phyloP scores from a whole-genome alignment of 2,113 vertebrate genomes.

The Barnardius zonarius region DNA sequence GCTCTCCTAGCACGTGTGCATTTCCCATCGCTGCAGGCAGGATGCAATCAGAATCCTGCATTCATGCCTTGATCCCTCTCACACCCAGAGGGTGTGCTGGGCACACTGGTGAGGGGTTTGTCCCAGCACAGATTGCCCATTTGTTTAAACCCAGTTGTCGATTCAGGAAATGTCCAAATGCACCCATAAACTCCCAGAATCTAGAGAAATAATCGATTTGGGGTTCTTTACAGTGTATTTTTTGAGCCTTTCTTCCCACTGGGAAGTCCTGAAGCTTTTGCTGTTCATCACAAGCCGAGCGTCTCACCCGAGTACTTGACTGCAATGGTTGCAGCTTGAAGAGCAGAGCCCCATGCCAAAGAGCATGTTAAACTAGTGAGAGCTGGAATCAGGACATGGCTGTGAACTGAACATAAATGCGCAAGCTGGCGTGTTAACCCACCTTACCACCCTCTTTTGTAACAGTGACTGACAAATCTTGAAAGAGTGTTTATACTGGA shows the following conservation, averaged over 20 bases:
- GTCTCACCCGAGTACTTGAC: fast-evolving
- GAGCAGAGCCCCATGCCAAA: not conserved
- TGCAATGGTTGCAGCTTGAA: not conserved
- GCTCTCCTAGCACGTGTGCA: fast-evolving
- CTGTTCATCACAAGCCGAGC: not conserved
- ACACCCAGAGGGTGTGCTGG: not conserved
- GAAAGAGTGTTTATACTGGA: not conserved
- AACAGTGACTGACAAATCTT: not conserved
- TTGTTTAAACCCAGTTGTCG: not conserved
- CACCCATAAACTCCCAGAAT: not conserved
- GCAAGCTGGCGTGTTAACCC: not conserved
- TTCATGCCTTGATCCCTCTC: not conserved
- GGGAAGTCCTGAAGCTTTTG: not conserved
- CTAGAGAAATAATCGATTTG: not conserved
- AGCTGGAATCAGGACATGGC: not conserved
- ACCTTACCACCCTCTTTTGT: not conserved
- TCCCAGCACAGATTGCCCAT: not conserved
- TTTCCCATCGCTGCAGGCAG: not conserved
- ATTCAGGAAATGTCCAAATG: not conserved
- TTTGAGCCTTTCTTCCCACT: not conserved
- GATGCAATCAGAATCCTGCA: fast-evolving
- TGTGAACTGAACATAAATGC: not conserved
- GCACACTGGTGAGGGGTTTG: not conserved
- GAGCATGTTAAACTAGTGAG: not conserved
- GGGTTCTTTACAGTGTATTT: not conserved